Evolutionary conservation across 2,113 vertebrate genomes (phyloP), one percentile per base, ranked within the genome.

Genomic region (Trochalopteron elliotii): DNA sequence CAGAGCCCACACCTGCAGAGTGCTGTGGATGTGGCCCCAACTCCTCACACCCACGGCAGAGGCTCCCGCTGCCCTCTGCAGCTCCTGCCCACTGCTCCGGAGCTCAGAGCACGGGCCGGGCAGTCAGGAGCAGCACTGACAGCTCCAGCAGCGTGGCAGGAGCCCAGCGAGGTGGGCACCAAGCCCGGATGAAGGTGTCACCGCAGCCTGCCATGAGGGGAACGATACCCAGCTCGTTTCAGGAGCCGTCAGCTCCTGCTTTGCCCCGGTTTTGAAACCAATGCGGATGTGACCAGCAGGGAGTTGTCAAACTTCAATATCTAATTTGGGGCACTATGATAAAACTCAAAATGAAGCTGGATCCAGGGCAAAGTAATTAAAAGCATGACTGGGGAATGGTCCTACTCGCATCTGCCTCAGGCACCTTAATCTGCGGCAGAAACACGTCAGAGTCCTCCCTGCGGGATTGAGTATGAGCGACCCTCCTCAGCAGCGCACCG

Each of bases 11-110:
- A 10, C 11, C 28, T 4, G 1, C 3, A 7, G 50, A 42, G 27
- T 11, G 0, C 56, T 10, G 61, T 1, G 24, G 15, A 37, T 13
- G 30, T 2, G 10, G 25, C 70, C 25, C 2, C 3, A 21, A 19
- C 30, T 33, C 70, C 33, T 10, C 0, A 9, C 57, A 7, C 75
- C 6, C 1, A 1, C 0, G 30, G 65, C 12, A 2, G 44, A 3
- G n/a, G 12, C 57, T 37, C 21, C 5, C 6, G 56, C 63, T 33
- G 10, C 3, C 37, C 77, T 42, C 47, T 10, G 1, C 68, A 27
- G 45, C 31, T 75, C 2, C 24, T 64, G 35, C 39, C 57, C 35
- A 0, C 11, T 1, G 25, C 50, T 50, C n/a, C 2, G 33, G 44
- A 42, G 49, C 5, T 64, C 44, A 22, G 24, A 19, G 78, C 40